These are phyloP conservation scores for Moxostoma hubbsi DNA, from an alignment of 2,797 vertebrate species.

Conservation along the genomic window DNA sequence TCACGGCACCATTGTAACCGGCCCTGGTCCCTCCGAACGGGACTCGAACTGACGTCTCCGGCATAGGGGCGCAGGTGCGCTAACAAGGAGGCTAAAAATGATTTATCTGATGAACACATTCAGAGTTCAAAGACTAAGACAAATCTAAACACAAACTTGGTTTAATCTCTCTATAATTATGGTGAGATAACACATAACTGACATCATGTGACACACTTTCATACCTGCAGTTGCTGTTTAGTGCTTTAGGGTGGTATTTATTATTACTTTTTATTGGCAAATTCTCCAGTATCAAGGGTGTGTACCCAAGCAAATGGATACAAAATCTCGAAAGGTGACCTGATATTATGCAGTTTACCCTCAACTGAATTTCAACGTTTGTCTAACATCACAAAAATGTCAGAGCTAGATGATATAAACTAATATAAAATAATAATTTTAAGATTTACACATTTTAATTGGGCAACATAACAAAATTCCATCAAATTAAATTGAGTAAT, in stretches of 20 bases:
- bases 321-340: neutral
- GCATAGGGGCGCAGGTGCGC: no score
- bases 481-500: no score
- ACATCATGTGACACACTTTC: conserved; percentile 20
- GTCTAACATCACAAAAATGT: no score
- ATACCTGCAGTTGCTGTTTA: conserved; percentile 23
- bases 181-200: conserved; percentile 33
- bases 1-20: no score
- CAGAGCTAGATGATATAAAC: no score
- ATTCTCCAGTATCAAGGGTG: neutral
- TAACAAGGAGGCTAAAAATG: no score
- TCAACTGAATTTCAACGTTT: no score
- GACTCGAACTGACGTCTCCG: no score
- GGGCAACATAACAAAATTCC: no score
- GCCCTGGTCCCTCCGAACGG: no score
- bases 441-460: no score
- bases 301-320: neutral
- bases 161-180: conserved; percentile 44
- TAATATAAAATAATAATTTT: no score
- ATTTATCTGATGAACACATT: neutral
- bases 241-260: neutral
- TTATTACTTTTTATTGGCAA: neutral
- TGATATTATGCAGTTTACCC: neutral
- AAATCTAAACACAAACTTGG: neutral
- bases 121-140: conserved; percentile 23